Evolutionary conservation across 2,113 vertebrate genomes (phyloP), one percentile per base, ranked within the genome.

Genomic region (Loxodonta africana): DNA sequence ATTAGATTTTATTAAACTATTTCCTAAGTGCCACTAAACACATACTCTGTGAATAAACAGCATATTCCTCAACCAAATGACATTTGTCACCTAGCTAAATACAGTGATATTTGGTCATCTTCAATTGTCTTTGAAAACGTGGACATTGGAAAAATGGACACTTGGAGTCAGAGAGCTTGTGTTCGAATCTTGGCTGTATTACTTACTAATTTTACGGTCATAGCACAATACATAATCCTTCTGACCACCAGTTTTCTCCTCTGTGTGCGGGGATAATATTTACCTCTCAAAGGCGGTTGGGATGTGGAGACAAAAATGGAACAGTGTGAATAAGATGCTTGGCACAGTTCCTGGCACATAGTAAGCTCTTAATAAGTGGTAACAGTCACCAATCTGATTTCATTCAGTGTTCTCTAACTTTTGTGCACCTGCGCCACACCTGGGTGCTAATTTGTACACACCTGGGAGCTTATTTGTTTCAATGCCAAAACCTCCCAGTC

Each of bases 1-100:
- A 98, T 98, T 96, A 97, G 90, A 98, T 97, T 98, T 98, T 97
- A 98, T 97, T 98, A 98, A 98, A 96, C 92, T 97, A 91, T 97
- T 98, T 98, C 62, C 12, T 97, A 98, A 97, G 88, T 98, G 76
- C 86, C 90, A 98, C 89, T 96, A 96, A 98, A 97, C 41, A 97
- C 26, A 93, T 63, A 93, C 83, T 97, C 96, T 98, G 96, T 89
- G 90, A 98, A 95, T 96, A 98, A 96, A n/a, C 11, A 91, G 86
- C 60, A 94, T 96, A 97, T 97, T 97, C 88, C 88, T 97, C 83
- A 97, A 91, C 88, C 89, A 97, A 98, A 97, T 20, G 71, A 46
- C 84, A 97, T 98, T 97, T 97, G 96, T 98, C 93, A 98, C 83
- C 92, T 94, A 88, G 97, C 97, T 98, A 98, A 98, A 98, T 92